These are phyloP conservation scores for Drosophila pachea DNA, from an alignment of 1,140 invertebrate genomes.

Conservation along the genomic window DNA sequence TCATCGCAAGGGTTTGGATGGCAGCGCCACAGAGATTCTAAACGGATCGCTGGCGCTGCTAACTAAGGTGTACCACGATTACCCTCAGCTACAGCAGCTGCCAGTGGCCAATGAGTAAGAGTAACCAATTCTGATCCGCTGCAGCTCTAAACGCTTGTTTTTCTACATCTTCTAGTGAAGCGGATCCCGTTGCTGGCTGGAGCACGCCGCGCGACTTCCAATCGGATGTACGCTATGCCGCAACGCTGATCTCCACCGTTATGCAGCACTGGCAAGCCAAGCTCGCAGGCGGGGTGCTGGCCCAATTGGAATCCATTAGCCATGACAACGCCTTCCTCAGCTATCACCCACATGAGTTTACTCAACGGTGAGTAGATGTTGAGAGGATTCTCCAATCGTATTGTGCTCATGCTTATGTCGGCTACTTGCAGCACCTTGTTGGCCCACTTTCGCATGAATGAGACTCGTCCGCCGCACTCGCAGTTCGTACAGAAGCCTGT, in stretches of 20 bases:
- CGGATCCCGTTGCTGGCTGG: conserved; percentile 80
- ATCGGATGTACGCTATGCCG: conserved; percentile 79
- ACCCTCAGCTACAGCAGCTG: conserved; percentile 70
- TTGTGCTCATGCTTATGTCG: background rate
- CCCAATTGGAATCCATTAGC: conserved; percentile 77
- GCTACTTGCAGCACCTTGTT: conserved; percentile 62
- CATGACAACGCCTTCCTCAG: conserved; percentile 81
- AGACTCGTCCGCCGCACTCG: conserved; percentile 77
- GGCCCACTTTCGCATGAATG: conserved; percentile 80
- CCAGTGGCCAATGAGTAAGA: conserved; percentile 79
- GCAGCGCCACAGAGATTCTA: conserved; percentile 68
- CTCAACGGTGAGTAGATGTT: conserved; percentile 70
- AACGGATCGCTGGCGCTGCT: conserved; percentile 72
- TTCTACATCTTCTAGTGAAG: conserved; percentile 72
- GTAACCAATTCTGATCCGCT: background rate
- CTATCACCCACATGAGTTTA: conserved; percentile 80
- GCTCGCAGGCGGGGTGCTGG: conserved; percentile 50
- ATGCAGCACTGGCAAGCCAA: conserved; percentile 76
- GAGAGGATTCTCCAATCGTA: background rate
- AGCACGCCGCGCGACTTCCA: conserved; percentile 78
- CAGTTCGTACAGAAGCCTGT: conserved; percentile 81
- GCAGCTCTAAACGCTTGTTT: background rate
- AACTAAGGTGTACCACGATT: conserved; percentile 69
- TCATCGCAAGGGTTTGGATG: conserved; percentile 80
- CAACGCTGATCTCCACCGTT: conserved; percentile 77